Conservation (phyloP, 2,797 vertebrate species). For the Sebastes elongatus region DNA sequence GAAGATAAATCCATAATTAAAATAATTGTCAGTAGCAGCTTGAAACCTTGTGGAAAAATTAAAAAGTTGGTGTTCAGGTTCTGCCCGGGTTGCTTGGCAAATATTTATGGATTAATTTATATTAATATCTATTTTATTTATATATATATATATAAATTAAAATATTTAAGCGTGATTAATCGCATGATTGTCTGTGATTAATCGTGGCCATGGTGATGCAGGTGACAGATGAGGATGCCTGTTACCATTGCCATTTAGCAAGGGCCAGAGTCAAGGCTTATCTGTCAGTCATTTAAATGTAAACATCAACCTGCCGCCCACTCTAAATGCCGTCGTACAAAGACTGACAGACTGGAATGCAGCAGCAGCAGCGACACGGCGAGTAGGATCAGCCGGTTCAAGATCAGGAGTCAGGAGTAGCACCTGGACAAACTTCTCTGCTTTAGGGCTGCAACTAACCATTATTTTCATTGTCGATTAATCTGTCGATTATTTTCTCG, state of each 20-base stretch:
- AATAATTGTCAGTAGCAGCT: background rate
- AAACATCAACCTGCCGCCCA: background rate
- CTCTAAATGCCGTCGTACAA: background rate
- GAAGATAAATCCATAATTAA: background rate
- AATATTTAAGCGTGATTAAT: no score
- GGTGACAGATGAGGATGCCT: background rate
- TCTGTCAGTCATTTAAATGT: slow-evolving; percentile 17
- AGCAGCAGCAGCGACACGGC: background rate
- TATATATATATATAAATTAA: no score
- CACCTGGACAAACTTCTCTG: background rate
- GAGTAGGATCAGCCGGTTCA: slow-evolving; percentile 36
- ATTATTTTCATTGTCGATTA: no score
- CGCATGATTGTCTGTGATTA: no score
- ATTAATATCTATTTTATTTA: no score
- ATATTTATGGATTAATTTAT: background rate
- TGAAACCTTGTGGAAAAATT: background rate
- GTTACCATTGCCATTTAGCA: background rate
- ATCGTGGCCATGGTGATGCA: background rate
- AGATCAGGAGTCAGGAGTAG: background rate
- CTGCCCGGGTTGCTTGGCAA: background rate
- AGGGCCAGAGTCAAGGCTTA: background rate
- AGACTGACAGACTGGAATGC: slow-evolving; percentile 39
- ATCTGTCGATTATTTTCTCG: no score
- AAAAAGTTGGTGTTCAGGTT: background rate
- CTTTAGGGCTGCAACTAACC: no score